phyloP scores from a whole-genome alignment of 1,140 invertebrate genomes.

The Drosophila tristis region DNA sequence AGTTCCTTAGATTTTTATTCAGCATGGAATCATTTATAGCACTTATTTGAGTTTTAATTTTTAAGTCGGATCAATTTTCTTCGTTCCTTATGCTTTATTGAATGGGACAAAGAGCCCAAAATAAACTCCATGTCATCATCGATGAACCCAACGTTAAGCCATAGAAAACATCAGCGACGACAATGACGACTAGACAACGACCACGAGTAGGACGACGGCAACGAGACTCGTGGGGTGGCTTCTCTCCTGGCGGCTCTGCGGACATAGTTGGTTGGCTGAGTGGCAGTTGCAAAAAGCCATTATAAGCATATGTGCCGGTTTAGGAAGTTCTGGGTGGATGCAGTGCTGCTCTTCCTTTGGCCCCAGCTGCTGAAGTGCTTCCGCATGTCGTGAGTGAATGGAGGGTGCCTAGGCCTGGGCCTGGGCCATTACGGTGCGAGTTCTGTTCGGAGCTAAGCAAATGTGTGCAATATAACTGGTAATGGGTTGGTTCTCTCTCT shows the following conservation, averaged over 20 bases:
- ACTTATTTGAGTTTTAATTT: too few relatives aligned
- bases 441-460: slow-evolving; percentile 47
- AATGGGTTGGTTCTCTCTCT: slow-evolving; percentile 20
- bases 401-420: neutral
- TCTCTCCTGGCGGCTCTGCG: slow-evolving; percentile 12
- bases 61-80: too few relatives aligned
- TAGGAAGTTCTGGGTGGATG: slow-evolving; percentile 8
- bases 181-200: slow-evolving; percentile 21
- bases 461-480: slow-evolving; percentile 52
- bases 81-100: too few relatives aligned
- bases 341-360: neutral
- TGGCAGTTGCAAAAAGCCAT: slow-evolving; percentile 73
- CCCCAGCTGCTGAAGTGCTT: slow-evolving; percentile 46
- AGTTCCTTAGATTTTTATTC: too few relatives aligned
- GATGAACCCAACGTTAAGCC: slow-evolving; percentile 1
- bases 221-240: slow-evolving; percentile 1
- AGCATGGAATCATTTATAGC: too few relatives aligned
- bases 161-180: slow-evolving; percentile 19
- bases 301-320: slow-evolving; percentile 73
- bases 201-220: too few relatives aligned
- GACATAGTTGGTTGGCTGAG: slow-evolving; percentile 17
- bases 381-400: slow-evolving; percentile 39
- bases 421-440: slow-evolving; percentile 16
- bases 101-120: neutral
- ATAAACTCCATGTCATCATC: neutral